Evolutionary conservation across 2,797 vertebrate species (phyloP).

Genomic region (Anguilla marmorata): DNA sequence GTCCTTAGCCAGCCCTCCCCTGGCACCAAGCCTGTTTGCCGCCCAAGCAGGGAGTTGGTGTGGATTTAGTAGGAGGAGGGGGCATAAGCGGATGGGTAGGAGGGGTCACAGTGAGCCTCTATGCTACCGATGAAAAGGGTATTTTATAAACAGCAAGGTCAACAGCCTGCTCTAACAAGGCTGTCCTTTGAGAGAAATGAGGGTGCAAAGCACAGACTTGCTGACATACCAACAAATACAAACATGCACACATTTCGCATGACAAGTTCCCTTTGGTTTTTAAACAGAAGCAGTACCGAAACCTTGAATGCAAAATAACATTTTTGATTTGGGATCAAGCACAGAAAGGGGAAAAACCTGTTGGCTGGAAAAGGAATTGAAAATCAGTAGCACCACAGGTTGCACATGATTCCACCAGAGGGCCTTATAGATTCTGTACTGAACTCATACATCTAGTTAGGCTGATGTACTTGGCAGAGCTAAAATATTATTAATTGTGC

Average conservation of each 20-base stretch:
- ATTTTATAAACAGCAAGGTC: slow-evolving; percentile 62
- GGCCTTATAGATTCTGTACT: background rate
- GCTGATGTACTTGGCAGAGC: background rate
- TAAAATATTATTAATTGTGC: background rate
- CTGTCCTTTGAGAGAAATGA: slow-evolving; percentile 50
- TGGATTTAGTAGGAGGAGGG: slow-evolving; percentile 6
- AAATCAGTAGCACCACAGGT: background rate
- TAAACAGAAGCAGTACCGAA: slow-evolving; percentile 1
- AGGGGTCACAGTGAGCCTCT: slow-evolving; percentile 53
- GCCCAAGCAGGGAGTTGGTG: slow-evolving; percentile 46
- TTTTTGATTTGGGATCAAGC: slow-evolving; percentile 7
- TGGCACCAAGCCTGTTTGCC: slow-evolving; percentile 40
- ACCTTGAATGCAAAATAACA: slow-evolving; percentile 24
- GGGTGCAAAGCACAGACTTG: slow-evolving; percentile 40
- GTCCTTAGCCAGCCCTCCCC: slow-evolving; percentile 26
- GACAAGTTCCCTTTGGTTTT: slow-evolving; percentile 15
- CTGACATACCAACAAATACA: slow-evolving; percentile 41
- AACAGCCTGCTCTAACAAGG: slow-evolving; percentile 58
- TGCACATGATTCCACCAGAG: slow-evolving; percentile 17
- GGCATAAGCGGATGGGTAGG: slow-evolving; percentile 22
- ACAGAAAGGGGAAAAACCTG: background rate
- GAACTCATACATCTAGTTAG: background rate
- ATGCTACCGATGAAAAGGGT: slow-evolving; percentile 62
- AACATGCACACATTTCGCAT: slow-evolving; percentile 28
- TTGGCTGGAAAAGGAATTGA: background rate